Percentiles rank a stretch among this genome's conserved stretches.
Evolutionary conservation across 2,797 vertebrate genomes (phyloP).

Genomic region (Limosa lapponica): DNA sequence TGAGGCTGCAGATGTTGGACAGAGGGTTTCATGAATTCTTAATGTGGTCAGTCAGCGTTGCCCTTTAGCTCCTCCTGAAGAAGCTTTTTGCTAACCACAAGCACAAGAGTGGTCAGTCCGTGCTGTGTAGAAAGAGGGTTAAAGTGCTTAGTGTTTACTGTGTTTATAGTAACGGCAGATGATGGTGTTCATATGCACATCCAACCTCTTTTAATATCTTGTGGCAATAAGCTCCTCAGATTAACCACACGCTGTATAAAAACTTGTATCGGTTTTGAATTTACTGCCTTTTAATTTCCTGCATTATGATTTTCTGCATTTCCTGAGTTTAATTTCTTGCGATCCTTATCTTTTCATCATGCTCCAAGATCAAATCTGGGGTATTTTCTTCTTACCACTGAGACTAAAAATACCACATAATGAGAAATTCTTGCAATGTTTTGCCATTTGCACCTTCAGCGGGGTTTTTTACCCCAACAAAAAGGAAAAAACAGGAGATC

Average conservation of each 20-base stretch:
- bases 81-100: neutral
- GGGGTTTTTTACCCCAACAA: fast-evolving
- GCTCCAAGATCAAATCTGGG: neutral
- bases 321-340: conserved; percentile 34
- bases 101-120: neutral
- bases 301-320: conserved; percentile 34
- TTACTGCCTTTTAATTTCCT: conserved; percentile 59
- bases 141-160: neutral
- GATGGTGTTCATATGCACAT: neutral
- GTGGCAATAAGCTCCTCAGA: conserved; percentile 23
- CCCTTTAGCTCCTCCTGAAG: neutral
- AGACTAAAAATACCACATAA: neutral
- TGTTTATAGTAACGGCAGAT: neutral
- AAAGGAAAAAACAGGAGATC: neutral
- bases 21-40: neutral
- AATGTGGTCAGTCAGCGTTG: fast-evolving
- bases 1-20: fast-evolving
- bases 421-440: neutral
- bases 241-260: conserved; percentile 5
- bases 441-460: neutral
- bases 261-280: neutral
- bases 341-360: neutral
- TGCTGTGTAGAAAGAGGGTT: neutral
- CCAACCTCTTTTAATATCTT: neutral
- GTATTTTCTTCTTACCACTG: neutral